Evolutionary conservation across 2,113 vertebrate species (phyloP).

Genomic region (Myotis lucifugus): DNA sequence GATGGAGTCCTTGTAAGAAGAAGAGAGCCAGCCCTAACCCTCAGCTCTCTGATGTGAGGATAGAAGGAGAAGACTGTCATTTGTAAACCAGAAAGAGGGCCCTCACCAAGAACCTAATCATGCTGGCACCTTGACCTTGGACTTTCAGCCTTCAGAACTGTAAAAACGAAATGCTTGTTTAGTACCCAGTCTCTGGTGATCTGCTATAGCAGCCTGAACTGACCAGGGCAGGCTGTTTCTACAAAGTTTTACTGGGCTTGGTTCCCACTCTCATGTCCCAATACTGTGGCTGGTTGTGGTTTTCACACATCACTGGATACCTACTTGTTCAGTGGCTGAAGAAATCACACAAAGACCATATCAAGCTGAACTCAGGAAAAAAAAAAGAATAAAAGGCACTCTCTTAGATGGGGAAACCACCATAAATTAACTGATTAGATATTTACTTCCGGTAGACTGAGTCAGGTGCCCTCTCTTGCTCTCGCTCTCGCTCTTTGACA

Average conservation of each 20-base stretch:
- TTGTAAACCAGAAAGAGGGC: not conserved
- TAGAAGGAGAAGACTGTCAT: not conserved
- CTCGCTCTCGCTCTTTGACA: not conserved
- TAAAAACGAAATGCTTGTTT: not conserved
- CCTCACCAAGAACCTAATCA: not conserved
- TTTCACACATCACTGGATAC: not conserved
- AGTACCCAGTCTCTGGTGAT: not conserved
- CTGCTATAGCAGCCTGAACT: no score
- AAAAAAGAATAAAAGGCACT: not conserved
- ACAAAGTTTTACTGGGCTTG: not conserved
- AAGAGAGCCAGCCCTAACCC: not conserved
- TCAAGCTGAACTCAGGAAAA: not conserved
- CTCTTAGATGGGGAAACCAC: not conserved
- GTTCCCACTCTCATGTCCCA: not conserved
- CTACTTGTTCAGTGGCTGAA: not conserved
- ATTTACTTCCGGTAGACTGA: not conserved
- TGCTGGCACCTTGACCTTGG: not conserved
- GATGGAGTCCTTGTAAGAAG: not conserved
- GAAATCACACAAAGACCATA: not conserved
- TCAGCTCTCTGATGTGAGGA: not conserved
- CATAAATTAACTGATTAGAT: not conserved
- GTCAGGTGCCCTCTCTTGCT: not conserved
- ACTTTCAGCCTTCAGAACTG: not conserved
- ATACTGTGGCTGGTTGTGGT: not conserved
- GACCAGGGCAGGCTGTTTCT: not conserved